These are phyloP conservation scores for Zaprionus camerounensis DNA, from an alignment of 1,140 invertebrate species.

Conservation along the genomic window DNA sequence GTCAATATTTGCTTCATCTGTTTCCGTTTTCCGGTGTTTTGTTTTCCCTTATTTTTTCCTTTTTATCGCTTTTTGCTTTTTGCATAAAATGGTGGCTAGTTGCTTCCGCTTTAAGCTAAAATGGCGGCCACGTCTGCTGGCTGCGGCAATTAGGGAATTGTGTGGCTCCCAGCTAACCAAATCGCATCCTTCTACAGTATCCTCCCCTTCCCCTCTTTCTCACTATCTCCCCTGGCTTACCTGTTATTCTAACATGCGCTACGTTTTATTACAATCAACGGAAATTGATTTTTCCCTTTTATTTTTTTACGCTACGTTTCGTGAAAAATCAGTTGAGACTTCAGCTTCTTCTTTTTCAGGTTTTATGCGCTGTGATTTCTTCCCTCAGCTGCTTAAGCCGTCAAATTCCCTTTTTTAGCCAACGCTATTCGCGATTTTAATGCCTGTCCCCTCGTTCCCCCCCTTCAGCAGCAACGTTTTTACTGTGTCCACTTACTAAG, in stretches of 20 bases:
- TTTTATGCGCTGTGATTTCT: constrained; percentile 50
- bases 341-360: constrained; percentile 23
- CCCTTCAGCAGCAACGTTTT: constrained; percentile 32
- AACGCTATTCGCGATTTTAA: constrained; percentile 32
- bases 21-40: constrained; percentile 36
- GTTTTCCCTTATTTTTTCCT: not conserved
- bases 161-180: constrained; percentile 29
- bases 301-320: constrained; percentile 8
- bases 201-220: not conserved
- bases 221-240: constrained; percentile 11
- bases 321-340: constrained; percentile 27
- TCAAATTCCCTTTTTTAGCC: constrained; percentile 27
- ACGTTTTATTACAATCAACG: constrained; percentile 62
- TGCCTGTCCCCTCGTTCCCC: constrained; percentile 14
- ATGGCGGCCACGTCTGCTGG: constrained; percentile 38
- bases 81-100: constrained; percentile 42
- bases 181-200: not conserved
- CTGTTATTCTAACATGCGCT: constrained; percentile 51
- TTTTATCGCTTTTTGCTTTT: constrained; percentile 10
- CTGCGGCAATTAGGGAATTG: constrained; percentile 63
- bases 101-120: constrained; percentile 48
- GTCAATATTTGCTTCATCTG: constrained; percentile 71
- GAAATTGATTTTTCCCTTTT: constrained; percentile 65
- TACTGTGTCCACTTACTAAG: constrained; percentile 49
- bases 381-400: constrained; percentile 59